Percentiles rank a stretch among this genome's conserved stretches.
These are phyloP conservation scores for Palythoa heliodiscus DNA, from an alignment of 92 coral and sea anemone species.

Conservation along the genomic window DNA sequence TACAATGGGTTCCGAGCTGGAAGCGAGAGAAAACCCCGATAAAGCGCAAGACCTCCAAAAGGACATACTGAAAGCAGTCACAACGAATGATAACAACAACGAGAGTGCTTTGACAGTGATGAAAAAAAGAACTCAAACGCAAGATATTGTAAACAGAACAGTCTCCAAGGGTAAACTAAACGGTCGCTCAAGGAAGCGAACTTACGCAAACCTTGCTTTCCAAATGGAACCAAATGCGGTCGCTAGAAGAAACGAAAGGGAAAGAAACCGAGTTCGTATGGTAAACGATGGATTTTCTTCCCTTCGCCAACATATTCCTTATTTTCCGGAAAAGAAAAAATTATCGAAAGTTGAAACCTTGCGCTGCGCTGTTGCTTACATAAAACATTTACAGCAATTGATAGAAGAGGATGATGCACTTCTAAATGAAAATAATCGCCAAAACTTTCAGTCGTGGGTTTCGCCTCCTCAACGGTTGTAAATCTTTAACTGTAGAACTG, in stretches of 20 bases:
- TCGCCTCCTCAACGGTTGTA: constrained; percentile 18
- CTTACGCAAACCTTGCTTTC: constrained; percentile 61
- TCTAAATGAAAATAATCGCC: constrained; percentile 52
- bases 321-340: constrained; percentile 94
- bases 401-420: constrained; percentile 89
- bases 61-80: constrained; percentile 13
- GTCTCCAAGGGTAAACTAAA: constrained; percentile 25
- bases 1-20: constrained; percentile 47
- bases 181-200: constrained; percentile 56
- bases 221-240: constrained; percentile 89
- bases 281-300: constrained; percentile 97
- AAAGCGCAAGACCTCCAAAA: constrained; percentile 39
- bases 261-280: constrained; percentile 91
- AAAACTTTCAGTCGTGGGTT: constrained; percentile 34
- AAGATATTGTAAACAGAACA: constrained; percentile 4
- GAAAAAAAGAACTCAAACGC: constrained; percentile 33
- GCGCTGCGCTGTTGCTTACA: constrained; percentile 95
- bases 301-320: constrained; percentile 95
- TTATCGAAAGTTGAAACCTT: constrained; percentile 96
- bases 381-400: constrained; percentile 88
- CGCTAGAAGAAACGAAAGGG: constrained; percentile 92
- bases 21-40: constrained; percentile 35
- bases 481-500: not conserved
- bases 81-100: constrained; percentile 14
- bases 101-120: constrained; percentile 42